Base-by-base conservation (phyloP, 2,797 vertebrate species). In the Calcarius lapponicus region DNA sequence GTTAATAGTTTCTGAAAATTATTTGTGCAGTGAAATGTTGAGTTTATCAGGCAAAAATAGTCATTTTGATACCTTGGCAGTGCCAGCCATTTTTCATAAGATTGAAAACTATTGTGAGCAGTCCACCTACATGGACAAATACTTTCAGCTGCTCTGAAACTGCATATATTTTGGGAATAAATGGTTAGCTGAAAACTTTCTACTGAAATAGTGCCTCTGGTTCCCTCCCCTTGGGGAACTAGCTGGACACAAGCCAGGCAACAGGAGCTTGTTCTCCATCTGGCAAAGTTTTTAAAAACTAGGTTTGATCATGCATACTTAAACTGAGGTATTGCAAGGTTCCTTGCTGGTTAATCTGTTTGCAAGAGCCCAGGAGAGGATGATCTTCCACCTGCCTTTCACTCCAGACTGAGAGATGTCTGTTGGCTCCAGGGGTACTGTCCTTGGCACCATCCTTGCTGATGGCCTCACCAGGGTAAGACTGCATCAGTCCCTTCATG, bases 171-270 rank as follows among this genome's bases (percentile, higher is more conserved):
- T 86, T 47, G 34, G 36, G 53, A 64, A 69, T 42, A 88, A 86
- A 80, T 83, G 15, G 53, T 64, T 85, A 61, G 25, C 69, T 90
- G 69, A 83, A 86, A 83, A 71, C 50, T 74, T 93, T 20, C 29
- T 36, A 9, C n/a, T 60, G 69, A 64, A 71, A 43, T 40, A 18
- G 9, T 91, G 22, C 53, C 53, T 91, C 45, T 2, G 1, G 48
- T 87, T 76, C 32, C 12, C 7, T 73, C 29, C 43, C 17, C 9
- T 78, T 60, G 43, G 21, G 67, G 53, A 19, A 58, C 14, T 6
- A 18, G 32, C 48, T 86, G 92, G 50, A 62, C 67, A 51, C 0
- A 0, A 91, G 62, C 75, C 54, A 83, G 53, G 51, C 28, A 51
- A 24, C 26, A 50, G 54, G 57, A 92, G 53, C 38, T 71, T 80